Conservation (phyloP, 2,888 invertebrate genomes). For the Deilephila elpenor region DNA sequence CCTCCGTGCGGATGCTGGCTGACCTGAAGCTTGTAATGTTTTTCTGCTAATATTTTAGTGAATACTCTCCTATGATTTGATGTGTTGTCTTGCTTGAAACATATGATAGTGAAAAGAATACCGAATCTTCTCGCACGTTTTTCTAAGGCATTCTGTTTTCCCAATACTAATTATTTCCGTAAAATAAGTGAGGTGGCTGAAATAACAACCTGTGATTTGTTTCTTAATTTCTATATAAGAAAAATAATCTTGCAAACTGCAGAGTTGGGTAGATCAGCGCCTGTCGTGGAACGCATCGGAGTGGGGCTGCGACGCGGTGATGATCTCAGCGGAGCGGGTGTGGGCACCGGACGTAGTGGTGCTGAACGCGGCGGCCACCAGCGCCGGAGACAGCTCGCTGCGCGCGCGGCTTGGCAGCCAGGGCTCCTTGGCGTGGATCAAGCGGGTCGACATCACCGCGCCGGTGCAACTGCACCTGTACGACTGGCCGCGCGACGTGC, state of each 20-base stretch:
- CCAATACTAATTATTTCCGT: no score
- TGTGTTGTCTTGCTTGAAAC: no score
- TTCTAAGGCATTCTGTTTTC: no score
- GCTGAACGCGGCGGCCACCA: constrained; percentile 88
- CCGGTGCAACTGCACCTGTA: constrained; percentile 75
- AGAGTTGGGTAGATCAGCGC: constrained; percentile 92
- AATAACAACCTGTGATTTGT: no score
- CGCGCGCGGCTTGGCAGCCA: constrained; percentile 87
- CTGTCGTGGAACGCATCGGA: constrained; percentile 88
- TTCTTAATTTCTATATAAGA: background rate
- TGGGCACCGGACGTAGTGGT: constrained; percentile 92
- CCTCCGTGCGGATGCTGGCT: constrained; percentile 78
- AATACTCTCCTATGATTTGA: no score
- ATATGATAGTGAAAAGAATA: no score
- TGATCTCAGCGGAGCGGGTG: constrained; percentile 88
- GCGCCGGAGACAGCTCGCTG: constrained; percentile 86
- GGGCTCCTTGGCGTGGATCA: constrained; percentile 80
- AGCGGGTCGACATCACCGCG: constrained; percentile 61
- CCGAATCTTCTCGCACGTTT: no score
- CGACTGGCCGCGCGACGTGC: constrained; percentile 91
- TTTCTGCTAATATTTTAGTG: no score
- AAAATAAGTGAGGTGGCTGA: no score
- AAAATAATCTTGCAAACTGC: constrained; percentile 41
- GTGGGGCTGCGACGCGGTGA: constrained; percentile 85
- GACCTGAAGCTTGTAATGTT: constrained; percentile 84